Conservation (phyloP, 2,797 vertebrate species). For the Poeciliopsis presidionis region DNA sequence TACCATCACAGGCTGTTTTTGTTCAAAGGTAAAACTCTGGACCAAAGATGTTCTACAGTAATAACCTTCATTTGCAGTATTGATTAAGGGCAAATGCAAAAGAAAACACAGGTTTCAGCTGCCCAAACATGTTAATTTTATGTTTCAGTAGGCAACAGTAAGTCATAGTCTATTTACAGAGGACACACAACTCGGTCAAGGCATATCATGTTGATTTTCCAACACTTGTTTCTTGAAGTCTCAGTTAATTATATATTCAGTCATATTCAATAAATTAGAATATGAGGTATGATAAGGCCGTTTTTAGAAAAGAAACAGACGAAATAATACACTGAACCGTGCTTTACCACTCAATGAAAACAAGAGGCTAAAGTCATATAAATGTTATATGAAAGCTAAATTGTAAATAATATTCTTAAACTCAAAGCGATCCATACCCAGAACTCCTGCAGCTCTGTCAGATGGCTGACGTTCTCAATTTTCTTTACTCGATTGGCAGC, state of each 20-base stretch:
- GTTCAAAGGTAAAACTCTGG: not conserved
- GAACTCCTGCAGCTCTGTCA: slow-evolving; percentile 96
- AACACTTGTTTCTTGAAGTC: not conserved
- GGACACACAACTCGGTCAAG: not conserved
- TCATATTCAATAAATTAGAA: no score
- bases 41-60: not conserved
- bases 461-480: slow-evolving; percentile 96
- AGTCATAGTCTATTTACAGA: not conserved
- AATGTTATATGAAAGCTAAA: not conserved
- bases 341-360: no score
- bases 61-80: not conserved
- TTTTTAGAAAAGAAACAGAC: no score
- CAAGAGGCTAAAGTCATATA: not conserved
- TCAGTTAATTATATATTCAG: no score
- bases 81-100: not conserved
- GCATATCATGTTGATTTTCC: not conserved
- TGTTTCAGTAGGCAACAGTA: not conserved
- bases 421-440: slow-evolving; percentile 84
- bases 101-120: not conserved
- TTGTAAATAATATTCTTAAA: not conserved
- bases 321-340: no score
- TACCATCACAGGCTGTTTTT: not conserved
- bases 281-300: no score
- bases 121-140: not conserved
- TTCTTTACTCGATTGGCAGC: slow-evolving; percentile 96